Percentiles rank a stretch among this genome's conserved stretches.
Evolutionary conservation across 1,140 invertebrate species (phyloP).

Genomic region (Danaus plexippus): DNA sequence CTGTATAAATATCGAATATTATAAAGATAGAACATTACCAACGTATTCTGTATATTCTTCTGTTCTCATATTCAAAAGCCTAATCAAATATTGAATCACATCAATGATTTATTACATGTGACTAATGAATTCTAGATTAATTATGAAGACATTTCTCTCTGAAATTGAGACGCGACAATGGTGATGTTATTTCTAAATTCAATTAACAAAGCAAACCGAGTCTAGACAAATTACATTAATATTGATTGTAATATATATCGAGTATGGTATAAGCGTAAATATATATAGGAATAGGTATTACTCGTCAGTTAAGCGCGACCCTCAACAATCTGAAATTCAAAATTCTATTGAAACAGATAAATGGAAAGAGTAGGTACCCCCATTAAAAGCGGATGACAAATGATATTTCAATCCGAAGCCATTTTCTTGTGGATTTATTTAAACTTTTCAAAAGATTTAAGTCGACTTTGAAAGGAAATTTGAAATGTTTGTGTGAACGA

Average conservation of each 20-base stretch:
- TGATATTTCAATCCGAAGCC: conserved; percentile 24
- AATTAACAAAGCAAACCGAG: too few species aligned
- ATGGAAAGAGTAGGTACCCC: conserved; percentile 51
- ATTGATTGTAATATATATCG: too few species aligned
- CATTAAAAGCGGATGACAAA: conserved; percentile 39
- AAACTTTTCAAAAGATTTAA: conserved; percentile 13
- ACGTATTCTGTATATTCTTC: too few species aligned
- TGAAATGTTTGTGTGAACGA: conserved; percentile 21
- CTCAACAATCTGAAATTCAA: conserved; percentile 54
- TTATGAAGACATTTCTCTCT: neutral
- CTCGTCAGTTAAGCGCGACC: conserved; percentile 54
- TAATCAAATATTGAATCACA: too few species aligned
- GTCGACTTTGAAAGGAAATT: conserved; percentile 21
- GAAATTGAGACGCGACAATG: conserved; percentile 17
- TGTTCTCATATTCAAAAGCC: too few species aligned
- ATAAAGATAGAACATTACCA: too few species aligned
- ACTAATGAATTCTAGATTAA: too few species aligned
- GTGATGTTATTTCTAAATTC: too few species aligned
- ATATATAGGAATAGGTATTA: conserved; percentile 43
- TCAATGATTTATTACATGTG: too few species aligned
- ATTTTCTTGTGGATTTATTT: neutral
- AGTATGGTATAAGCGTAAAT: conserved; percentile 36
- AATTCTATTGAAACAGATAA: conserved; percentile 58
- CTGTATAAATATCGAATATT: too few species aligned
- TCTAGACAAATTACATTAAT: too few species aligned